Evolutionary conservation across 2,113 vertebrate species (phyloP).

Genomic region (Dendropsophus ebraccatus): DNA sequence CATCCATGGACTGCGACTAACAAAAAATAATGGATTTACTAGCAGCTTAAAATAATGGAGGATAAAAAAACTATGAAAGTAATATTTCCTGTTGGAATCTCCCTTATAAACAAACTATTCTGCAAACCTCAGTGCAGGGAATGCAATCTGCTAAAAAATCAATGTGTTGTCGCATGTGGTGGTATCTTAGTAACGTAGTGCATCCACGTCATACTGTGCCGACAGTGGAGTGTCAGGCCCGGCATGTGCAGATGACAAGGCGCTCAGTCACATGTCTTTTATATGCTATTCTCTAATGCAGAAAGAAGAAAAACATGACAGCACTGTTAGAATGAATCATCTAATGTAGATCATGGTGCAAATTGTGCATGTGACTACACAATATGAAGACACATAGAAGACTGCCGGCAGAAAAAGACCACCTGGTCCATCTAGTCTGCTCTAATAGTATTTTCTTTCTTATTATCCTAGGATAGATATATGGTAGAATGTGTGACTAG

Average conservation of each 20-base stretch:
- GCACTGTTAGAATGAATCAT: neutral
- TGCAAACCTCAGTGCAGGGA: neutral
- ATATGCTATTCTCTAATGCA: neutral
- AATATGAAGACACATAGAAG: neutral
- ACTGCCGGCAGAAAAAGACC: too few relatives aligned
- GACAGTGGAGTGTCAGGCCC: neutral
- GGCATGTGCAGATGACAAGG: conserved; percentile 16
- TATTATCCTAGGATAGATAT: too few relatives aligned
- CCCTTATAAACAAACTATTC: neutral
- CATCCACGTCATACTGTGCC: neutral
- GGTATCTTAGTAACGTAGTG: neutral
- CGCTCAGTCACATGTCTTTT: neutral
- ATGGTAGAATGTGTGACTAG: too few relatives aligned
- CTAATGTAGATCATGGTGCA: neutral
- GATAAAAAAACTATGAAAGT: neutral
- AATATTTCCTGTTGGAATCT: neutral
- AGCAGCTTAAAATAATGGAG: neutral
- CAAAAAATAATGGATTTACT: neutral
- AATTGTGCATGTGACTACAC: neutral
- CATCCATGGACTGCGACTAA: neutral
- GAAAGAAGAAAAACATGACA: neutral
- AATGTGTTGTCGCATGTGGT: neutral
- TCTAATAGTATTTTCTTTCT: too few relatives aligned
- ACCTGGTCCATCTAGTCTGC: too few relatives aligned
- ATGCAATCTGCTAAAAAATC: neutral